phyloP scores from a whole-genome alignment of 2,797 vertebrate species.

The Sebastes steindachneri region DNA sequence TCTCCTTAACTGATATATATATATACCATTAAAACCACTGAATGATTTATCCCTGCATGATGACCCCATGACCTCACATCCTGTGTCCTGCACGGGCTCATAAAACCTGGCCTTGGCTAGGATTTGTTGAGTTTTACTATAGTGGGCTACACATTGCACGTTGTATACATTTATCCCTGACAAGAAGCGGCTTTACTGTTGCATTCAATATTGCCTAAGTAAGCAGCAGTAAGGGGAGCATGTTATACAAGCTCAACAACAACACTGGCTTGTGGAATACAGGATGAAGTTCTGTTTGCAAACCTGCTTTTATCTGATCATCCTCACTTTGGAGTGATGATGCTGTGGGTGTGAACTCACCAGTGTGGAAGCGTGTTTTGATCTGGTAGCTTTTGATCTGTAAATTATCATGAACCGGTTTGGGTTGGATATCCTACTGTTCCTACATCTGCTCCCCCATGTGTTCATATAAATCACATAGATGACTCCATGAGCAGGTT shows the following conservation, averaged over 20 bases:
- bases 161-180: not conserved
- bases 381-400: not conserved
- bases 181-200: not conserved
- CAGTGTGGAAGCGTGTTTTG: not conserved
- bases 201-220: not conserved
- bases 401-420: not conserved
- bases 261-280: not conserved
- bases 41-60: not conserved
- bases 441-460: not conserved
- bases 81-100: not conserved
- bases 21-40: not conserved
- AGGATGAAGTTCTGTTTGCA: not conserved
- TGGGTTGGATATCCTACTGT: not conserved
- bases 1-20: not conserved
- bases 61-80: not conserved
- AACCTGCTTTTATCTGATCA: not conserved
- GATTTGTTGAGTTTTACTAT: not conserved
- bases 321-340: too few species aligned
- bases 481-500: not conserved
- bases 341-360: not conserved
- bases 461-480: not conserved
- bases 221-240: not conserved
- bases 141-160: not conserved
- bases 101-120: not conserved
- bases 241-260: not conserved